Conservation (phyloP, 2,113 vertebrate genomes). For the Danionella cerebrum region DNA sequence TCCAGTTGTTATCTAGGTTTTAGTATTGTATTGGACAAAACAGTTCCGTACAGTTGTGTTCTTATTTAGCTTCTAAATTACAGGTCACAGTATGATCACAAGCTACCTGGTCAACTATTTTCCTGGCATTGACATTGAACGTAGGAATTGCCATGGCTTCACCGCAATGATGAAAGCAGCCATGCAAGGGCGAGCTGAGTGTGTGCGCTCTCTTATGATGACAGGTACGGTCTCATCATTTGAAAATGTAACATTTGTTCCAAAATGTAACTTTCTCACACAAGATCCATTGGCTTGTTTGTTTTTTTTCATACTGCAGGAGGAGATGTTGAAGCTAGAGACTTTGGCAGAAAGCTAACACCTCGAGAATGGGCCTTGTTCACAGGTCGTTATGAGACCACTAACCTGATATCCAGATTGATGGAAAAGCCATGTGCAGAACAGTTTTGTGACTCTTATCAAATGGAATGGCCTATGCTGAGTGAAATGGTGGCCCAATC, state of each 20-base stretch:
- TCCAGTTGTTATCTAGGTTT: too few species aligned
- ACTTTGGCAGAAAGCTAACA: constrained; percentile 73
- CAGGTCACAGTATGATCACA: constrained; percentile 83
- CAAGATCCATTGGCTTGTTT: neutral
- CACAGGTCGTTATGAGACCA: constrained; percentile 80
- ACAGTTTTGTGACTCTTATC: constrained; percentile 79
- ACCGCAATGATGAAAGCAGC: constrained; percentile 93
- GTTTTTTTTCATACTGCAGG: constrained; percentile 55
- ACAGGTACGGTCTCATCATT: constrained; percentile 62
- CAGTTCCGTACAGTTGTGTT: neutral
- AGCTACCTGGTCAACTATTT: constrained; percentile 88
- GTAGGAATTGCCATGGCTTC: constrained; percentile 85
- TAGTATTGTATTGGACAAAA: too few species aligned
- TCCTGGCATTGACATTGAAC: constrained; percentile 83
- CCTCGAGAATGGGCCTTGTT: constrained; percentile 86
- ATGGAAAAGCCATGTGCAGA: constrained; percentile 78
- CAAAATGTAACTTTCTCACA: neutral
- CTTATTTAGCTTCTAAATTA: constrained; percentile 20
- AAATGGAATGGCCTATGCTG: constrained; percentile 75
- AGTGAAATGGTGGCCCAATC: constrained; percentile 65
- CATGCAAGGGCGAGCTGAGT: constrained; percentile 82
- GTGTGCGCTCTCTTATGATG: constrained; percentile 79
- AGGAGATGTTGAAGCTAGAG: constrained; percentile 74
- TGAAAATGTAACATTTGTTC: neutral
- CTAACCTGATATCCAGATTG: constrained; percentile 69